phyloP scores from a whole-genome alignment of 2,888 invertebrate genomes.

The Drosophila subsilvestris region DNA sequence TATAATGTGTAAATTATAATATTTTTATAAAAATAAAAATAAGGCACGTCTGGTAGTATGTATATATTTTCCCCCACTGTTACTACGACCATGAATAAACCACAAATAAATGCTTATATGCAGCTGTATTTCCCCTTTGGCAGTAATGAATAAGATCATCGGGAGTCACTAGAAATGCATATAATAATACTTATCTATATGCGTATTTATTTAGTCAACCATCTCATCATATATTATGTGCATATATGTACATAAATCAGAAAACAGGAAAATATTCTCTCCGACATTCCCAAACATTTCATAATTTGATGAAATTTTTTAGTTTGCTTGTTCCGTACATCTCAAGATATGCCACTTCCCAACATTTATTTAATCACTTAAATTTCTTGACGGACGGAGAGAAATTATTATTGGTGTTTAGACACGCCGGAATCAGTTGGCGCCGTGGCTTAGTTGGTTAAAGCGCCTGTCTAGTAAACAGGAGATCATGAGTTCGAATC shows the following conservation, averaged over 20 bases:
- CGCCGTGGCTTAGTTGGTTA: slow-evolving; percentile 84
- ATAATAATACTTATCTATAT: background rate
- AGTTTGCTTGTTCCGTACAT: background rate
- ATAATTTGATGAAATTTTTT: background rate
- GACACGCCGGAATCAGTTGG: background rate
- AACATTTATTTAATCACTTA: background rate
- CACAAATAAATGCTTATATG: background rate
- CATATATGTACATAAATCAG: background rate
- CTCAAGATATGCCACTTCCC: background rate
- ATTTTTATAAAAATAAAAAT: no score
- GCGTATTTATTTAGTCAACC: background rate
- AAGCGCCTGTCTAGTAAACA: slow-evolving; percentile 89
- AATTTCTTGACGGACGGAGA: background rate
- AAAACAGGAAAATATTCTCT: background rate
- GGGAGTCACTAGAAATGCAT: slow-evolving; percentile 19
- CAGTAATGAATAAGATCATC: slow-evolving; percentile 3
- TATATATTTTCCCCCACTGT: background rate
- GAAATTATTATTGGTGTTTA: background rate
- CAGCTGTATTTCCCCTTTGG: slow-evolving; percentile 32
- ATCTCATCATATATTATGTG: background rate
- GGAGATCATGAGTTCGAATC: slow-evolving; percentile 91
- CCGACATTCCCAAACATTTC: background rate
- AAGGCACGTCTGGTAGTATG: background rate
- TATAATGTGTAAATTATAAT: no score
- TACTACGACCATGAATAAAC: background rate